Percentiles rank a stretch among this genome's conserved stretches.
Evolutionary conservation across 2,888 invertebrate species (phyloP).

Genomic region (Melanargia galathea): DNA sequence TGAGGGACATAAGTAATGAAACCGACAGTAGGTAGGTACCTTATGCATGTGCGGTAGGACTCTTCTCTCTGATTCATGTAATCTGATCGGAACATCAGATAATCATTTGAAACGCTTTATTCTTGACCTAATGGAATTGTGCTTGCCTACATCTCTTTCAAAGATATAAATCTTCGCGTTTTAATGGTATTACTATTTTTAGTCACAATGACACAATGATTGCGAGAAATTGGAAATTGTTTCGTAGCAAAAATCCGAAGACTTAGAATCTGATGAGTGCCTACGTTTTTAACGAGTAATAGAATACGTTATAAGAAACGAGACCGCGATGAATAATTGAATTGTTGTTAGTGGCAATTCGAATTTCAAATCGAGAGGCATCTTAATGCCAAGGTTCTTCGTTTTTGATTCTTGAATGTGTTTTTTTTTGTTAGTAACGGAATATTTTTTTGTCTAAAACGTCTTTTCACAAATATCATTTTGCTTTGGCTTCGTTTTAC

Average conservation of each 20-base stretch:
- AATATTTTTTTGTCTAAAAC: too few relatives aligned
- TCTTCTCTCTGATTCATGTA: not conserved
- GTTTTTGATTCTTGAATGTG: not conserved
- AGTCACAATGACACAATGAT: too few relatives aligned
- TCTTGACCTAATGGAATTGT: not conserved
- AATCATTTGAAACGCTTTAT: not conserved
- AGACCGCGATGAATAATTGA: not conserved
- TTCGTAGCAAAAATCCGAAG: not conserved
- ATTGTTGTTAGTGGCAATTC: not conserved
- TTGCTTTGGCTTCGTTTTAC: too few relatives aligned
- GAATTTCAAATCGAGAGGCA: not conserved
- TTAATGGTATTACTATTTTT: not conserved
- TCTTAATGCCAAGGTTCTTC: not conserved
- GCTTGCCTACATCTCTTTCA: not conserved
- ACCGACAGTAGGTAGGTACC: not conserved
- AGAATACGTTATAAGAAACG: not conserved
- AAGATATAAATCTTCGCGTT: too few relatives aligned
- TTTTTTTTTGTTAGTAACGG: not conserved
- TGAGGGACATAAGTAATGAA: too few relatives aligned
- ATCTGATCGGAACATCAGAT: not conserved
- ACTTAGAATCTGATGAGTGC: too few relatives aligned
- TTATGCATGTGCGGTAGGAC: not conserved
- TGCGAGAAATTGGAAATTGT: not conserved
- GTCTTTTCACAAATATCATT: too few relatives aligned
- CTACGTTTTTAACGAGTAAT: not conserved